Conservation (phyloP, 2,797 vertebrate species). For the Falco concolor region DNA sequence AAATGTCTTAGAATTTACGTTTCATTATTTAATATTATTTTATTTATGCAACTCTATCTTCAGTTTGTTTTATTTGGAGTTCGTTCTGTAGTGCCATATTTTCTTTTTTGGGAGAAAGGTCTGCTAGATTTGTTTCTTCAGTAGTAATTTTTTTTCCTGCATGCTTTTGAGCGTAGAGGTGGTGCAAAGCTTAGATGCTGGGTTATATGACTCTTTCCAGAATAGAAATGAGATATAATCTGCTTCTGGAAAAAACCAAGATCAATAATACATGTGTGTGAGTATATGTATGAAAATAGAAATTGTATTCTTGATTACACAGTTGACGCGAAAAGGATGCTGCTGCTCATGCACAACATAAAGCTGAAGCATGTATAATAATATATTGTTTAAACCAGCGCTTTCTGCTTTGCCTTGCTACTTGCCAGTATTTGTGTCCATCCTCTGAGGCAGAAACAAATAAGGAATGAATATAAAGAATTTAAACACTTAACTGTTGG, state of each 20-base stretch:
- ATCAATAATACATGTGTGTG: neutral
- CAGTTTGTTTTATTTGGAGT: slow-evolving; percentile 46
- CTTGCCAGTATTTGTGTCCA: neutral
- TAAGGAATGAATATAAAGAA: neutral
- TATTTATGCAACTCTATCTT: slow-evolving; percentile 37
- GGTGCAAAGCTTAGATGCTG: neutral
- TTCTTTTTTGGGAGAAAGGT: neutral
- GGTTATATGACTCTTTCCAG: neutral
- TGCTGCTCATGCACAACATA: neutral
- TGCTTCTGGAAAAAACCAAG: neutral
- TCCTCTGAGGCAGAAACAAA: neutral
- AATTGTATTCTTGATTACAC: neutral
- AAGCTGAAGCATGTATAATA: neutral
- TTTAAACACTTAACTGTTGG: neutral
- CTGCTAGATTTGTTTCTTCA: neutral
- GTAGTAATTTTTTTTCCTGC: neutral
- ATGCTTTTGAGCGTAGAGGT: neutral
- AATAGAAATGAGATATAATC: neutral
- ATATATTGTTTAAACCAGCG: neutral
- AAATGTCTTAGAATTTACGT: slow-evolving; percentile 37
- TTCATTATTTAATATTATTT: slow-evolving; percentile 56
- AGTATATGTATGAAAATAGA: neutral
- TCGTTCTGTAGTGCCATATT: neutral
- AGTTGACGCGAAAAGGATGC: neutral
- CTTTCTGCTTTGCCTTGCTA: neutral